Evolutionary conservation across 2,797 vertebrate genomes (phyloP).

Genomic region (Iguana delicatissima): DNA sequence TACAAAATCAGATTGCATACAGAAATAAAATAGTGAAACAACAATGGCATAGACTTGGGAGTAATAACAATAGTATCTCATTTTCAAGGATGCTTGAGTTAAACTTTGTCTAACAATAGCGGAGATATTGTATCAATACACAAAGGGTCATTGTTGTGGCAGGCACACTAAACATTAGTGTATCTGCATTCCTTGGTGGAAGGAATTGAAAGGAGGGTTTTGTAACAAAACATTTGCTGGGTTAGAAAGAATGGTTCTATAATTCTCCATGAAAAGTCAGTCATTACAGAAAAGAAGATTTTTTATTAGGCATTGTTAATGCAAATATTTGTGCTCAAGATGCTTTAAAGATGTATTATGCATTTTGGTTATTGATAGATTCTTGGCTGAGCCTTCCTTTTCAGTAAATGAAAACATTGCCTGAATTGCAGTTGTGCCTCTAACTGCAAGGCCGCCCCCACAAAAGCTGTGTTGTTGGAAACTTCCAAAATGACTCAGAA

Average conservation of each 20-base stretch:
- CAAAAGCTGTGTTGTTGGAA: slow-evolving; percentile 72
- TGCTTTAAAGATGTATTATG: slow-evolving; percentile 66
- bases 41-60: slow-evolving; percentile 16
- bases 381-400: slow-evolving; percentile 75
- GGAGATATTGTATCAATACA: neutral
- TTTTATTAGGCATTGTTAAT: slow-evolving; percentile 70
- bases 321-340: slow-evolving; percentile 60
- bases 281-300: slow-evolving; percentile 51
- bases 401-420: slow-evolving; percentile 73
- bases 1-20: slow-evolving; percentile 31
- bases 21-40: slow-evolving; percentile 5
- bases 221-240: slow-evolving; percentile 19
- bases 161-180: neutral
- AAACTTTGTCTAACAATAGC: neutral
- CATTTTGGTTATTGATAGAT: slow-evolving; percentile 69
- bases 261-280: slow-evolving; percentile 30
- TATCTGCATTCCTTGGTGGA: neutral
- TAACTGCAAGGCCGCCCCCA: slow-evolving; percentile 67
- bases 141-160: neutral
- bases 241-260: slow-evolving; percentile 48
- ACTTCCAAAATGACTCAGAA: slow-evolving; percentile 67
- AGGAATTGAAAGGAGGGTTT: neutral
- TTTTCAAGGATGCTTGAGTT: accelerated
- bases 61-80: neutral
- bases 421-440: slow-evolving; percentile 67